Evolutionary conservation across 37 sponge, comb jelly and placozoan species (phyloP), one percentile per base, ranked within the genome.

Genomic region (Aphrocallistes beatrix): DNA sequence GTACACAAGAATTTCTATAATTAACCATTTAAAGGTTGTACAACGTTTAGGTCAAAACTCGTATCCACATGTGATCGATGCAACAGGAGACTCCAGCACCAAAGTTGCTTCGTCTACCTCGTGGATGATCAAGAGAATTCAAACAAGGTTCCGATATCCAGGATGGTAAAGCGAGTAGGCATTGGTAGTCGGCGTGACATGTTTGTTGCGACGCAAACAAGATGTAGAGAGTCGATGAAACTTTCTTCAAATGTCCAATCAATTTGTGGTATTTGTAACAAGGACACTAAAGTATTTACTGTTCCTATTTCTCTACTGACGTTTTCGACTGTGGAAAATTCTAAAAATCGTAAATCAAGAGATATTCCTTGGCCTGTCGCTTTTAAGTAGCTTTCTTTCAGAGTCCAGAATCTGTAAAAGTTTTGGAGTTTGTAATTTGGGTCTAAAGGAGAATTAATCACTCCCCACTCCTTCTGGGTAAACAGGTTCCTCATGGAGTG

Each of bases 351-450:
- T 60, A 60, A 28, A 60, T 60, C 75, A 13, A 60, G 75, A 3
- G 75, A 60, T 25, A 60, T 60, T 6, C 75, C 75, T 30, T 60
- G 75, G 10, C 75, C 75, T 3, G 75, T 60, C 8, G 75, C 75
- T 60, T 60, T 60, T 60, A 60, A 28, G n/a, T 19, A 60, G n/a
- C 75, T 60, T 13, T 60, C 75, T 30, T 60, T 60, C 75, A 60
- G n/a, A 28, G 75, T 60, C 75, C 75, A 60, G 10, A 60, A 13
- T 60, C 75, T 60, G 21, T 60, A 60, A 60, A 60, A 60, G n/a
- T 60, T 60, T 25, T 19, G 8, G 8, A 60, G 75, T 60, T 60
- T 60, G 32, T 6, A 3, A 28, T 19, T 8, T 30, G 10, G 75
- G n/a, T 60, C 75, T 25, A 60, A 25, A 25, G 17, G 28, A 60